Evolutionary conservation across 2,797 vertebrate species (phyloP).

Genomic region (Malurus leucopterus): DNA sequence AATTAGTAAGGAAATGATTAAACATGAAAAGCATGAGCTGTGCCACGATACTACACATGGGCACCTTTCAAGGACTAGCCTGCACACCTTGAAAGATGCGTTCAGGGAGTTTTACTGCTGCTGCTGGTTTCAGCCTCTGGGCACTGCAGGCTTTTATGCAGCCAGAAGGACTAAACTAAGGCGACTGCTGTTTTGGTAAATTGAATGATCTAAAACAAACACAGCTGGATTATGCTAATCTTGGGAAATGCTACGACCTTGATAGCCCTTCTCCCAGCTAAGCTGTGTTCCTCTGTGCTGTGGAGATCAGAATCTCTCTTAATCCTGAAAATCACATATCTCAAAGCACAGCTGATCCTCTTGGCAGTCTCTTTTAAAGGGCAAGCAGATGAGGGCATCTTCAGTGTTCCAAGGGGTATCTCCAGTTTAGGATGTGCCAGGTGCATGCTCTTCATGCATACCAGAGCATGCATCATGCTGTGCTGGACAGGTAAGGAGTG

Average conservation of each 20-base stretch:
- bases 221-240: background rate
- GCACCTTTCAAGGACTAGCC: slow-evolving; percentile 9
- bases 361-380: background rate
- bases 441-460: background rate
- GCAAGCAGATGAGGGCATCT: background rate
- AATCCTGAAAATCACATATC: background rate
- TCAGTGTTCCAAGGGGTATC: background rate
- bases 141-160: background rate
- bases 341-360: background rate
- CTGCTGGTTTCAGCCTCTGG: background rate
- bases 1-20: slow-evolving; percentile 69
- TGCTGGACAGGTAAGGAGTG: background rate
- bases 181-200: background rate
- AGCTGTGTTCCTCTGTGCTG: background rate
- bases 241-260: slow-evolving; percentile 1
- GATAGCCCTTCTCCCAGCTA: background rate
- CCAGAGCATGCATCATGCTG: background rate
- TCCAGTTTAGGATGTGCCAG: background rate
- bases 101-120: background rate
- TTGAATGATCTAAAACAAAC: slow-evolving; percentile 12
- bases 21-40: slow-evolving; percentile 36
- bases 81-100: background rate
- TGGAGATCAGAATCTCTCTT: slow-evolving; percentile 24
- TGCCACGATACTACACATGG: background rate
- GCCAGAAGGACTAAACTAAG: background rate